Evolutionary conservation across 2,113 vertebrate genomes (phyloP), one percentile per base, ranked within the genome.

Genomic region (Leuciscus idus): DNA sequence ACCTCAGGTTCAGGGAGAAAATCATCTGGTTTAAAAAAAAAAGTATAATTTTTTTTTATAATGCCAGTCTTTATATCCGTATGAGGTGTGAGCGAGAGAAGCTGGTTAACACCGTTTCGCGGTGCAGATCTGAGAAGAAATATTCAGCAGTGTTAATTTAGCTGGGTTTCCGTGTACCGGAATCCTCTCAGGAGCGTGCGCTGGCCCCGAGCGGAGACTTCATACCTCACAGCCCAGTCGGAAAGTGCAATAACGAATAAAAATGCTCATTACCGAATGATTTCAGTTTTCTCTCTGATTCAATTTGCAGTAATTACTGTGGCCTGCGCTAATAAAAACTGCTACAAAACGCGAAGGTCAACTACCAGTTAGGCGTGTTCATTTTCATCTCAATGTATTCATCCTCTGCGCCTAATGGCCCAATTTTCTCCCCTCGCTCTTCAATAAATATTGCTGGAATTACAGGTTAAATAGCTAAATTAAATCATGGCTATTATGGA

Each of bases 381-480:
- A 97, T 98, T 99, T 97, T 97, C 97, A 97, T 97, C 97, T 97
- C 96, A 95, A 96, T 97, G 97, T 98, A 97, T 98, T 98, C 98
- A 97, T 98, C 97, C 96, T 96, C 96, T 94, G 95, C 94, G 94
- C 96, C 96, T 98, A 99, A 99, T 99, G 97, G 97, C 95, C 96
- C 96, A 96, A 98, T 98, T 98, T 97, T 97, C 96, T 96, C 95
- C 96, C 95, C 96, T 96, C 88, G 95, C 96, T 96, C 96, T 97
- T 97, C 97, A 98, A 99, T 98, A 98, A 99, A 99, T 98, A 98
- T 97, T 94, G 96, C 96, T 94, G 96, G 97, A 98, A 98, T 98
- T 98, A 99, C 97, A 98, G 98, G 97, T 99, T 99, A 99, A 98
- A 98, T 97, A 97, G 98, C 97, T 98, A 98, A 98, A 99, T 99